Base-by-base conservation (phyloP, 2,888 invertebrate species). In the Agonopterix heracliana region DNA sequence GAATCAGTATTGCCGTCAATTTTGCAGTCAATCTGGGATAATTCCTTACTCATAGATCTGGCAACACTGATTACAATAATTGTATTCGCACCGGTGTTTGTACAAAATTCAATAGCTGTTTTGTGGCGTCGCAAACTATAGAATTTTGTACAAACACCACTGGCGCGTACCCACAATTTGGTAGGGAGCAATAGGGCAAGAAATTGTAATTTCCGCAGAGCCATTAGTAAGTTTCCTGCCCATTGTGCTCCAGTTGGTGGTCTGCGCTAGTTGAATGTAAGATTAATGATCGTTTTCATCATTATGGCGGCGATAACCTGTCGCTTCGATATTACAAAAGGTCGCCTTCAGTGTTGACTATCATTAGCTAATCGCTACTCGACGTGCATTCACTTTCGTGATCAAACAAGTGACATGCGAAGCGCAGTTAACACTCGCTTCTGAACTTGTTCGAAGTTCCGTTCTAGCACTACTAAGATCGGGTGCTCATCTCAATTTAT, bases 141-240 rank as follows among this genome's bases (percentile, higher is more conserved):
- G 63, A 65, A 67, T 61, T 60, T 57, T 55, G 47, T 45, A 53
- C 59, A 65, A 65, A 64, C 60, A 57, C 52, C 53, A 49, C 51
- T 54, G n/a, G n/a, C n/a, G 54, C 59, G 46, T 53, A 47, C 12
- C 52, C 47, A 59, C 55, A 55, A 60, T 61, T 64, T 52, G 54
- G 53, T 55, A 63, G 56, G 57, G 60, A 65, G 65, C 66, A 71
- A 71, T 63, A 61, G 61, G 66, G 63, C 65, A 74, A 76, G 73
- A 76, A 78, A 79, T 72, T 77, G 76, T 81, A 80, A 81, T 82
- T 81, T 79, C 70, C 78, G 9, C 61, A 58, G 63, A 67, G 63
- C 77, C 80, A 81, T 85, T 83, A 83, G 74, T 73, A 66, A 71
- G 73, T 74, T 81, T 75, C 69, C 76, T 67, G 72, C 63, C 68